phyloP scores from a whole-genome alignment of 1,140 invertebrate species.

The Drosophila arizonae region DNA sequence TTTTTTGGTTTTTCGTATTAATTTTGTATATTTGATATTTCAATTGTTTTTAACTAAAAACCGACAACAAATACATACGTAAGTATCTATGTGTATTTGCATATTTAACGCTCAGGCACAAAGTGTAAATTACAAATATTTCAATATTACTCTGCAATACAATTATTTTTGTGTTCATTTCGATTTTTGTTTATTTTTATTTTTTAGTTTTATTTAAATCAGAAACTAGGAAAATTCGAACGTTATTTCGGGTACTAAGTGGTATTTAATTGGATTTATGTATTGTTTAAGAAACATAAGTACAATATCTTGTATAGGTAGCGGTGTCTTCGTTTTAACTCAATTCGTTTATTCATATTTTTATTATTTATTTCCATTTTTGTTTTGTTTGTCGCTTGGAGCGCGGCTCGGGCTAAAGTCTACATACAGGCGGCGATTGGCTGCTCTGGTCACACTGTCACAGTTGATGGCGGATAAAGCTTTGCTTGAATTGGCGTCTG shows the following conservation, averaged over 20 bases:
- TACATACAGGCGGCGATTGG: conserved; percentile 59
- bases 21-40: conserved; percentile 24
- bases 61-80: conserved; percentile 38
- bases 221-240: conserved; percentile 43
- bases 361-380: conserved; percentile 2
- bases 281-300: conserved; percentile 45
- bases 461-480: conserved; percentile 48
- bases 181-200: conserved; percentile 14
- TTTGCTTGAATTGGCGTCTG: conserved; percentile 51
- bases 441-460: conserved; percentile 56
- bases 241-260: conserved; percentile 43
- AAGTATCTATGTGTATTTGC: conserved; percentile 50
- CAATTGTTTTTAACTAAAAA: conserved; percentile 39
- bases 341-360: conserved; percentile 21
- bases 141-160: conserved; percentile 55
- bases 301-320: conserved; percentile 39
- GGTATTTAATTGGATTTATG: conserved; percentile 33
- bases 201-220: conserved; percentile 13
- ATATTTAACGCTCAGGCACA: conserved; percentile 78
- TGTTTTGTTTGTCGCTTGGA: conserved; percentile 57
- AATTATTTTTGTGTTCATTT: conserved; percentile 15
- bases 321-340: conserved; percentile 39
- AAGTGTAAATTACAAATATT: conserved; percentile 81
- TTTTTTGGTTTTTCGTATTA: conserved; percentile 11
- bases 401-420: conserved; percentile 64